Conservation (phyloP, 2,888 invertebrate genomes). For the Branchellion lobata region DNA sequence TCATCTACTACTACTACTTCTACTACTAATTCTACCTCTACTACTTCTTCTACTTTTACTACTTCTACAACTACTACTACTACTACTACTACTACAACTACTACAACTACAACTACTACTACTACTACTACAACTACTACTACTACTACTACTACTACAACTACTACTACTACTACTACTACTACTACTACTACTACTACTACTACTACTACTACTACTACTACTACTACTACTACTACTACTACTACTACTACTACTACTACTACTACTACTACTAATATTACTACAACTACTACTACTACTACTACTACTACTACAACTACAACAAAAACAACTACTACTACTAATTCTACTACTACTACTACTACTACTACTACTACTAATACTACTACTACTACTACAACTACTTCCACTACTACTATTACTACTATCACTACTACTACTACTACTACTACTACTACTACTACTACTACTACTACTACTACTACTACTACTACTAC, state of each 20-base stretch:
- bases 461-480: constrained; percentile 19
- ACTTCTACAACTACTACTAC: background rate
- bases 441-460: constrained; percentile 16
- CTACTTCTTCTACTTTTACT: background rate
- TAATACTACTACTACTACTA: constrained; percentile 15
- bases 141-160: constrained; percentile 46
- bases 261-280: constrained; percentile 19
- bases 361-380: constrained; percentile 15
- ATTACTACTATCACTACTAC: constrained; percentile 15
- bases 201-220: constrained; percentile 46
- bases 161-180: constrained; percentile 48
- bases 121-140: constrained; percentile 26
- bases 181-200: constrained; percentile 48
- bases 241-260: constrained; percentile 46
- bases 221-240: constrained; percentile 46
- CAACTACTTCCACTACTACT: constrained; percentile 10
- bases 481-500: constrained; percentile 8
- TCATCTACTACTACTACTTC: background rate
- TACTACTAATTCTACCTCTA: background rate
- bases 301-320: constrained; percentile 14
- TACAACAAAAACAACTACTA: background rate
- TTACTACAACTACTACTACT: background rate
- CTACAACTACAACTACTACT: constrained; percentile 1
- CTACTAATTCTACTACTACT: background rate
- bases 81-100: background rate